These are phyloP conservation scores for Heterohyrax brucei DNA, from an alignment of 2,797 vertebrate genomes.

Conservation along the genomic window DNA sequence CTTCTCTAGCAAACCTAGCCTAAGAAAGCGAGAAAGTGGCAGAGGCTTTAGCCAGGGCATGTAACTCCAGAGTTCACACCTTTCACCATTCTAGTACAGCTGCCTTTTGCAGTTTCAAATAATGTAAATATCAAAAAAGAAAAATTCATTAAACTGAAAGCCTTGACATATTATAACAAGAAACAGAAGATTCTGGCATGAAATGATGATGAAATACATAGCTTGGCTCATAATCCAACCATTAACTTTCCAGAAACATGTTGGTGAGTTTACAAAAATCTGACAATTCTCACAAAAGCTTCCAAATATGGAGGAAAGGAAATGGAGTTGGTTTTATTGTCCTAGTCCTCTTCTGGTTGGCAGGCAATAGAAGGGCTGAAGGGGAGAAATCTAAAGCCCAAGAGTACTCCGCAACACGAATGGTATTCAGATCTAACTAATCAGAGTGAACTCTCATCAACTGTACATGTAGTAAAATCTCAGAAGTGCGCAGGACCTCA, in stretches of 20 bases:
- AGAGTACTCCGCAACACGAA: background rate
- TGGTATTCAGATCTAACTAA: background rate
- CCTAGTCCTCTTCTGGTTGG: conserved; percentile 31
- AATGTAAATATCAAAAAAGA: conserved; percentile 20
- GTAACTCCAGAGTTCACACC: background rate
- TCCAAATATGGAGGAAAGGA: conserved; percentile 71
- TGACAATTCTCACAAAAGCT: conserved; percentile 60
- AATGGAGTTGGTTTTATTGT: conserved; percentile 60
- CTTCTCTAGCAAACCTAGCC: no score
- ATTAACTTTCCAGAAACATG: conserved; percentile 60
- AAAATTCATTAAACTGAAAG: conserved; percentile 5
- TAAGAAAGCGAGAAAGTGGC: background rate
- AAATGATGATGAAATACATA: background rate
- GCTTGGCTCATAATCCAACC: conserved; percentile 45
- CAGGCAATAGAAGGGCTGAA: background rate
- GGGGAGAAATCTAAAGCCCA: background rate
- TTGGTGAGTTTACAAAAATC: conserved; percentile 62
- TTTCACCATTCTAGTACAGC: background rate
- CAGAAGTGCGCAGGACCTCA: background rate
- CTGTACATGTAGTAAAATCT: conserved; percentile 7
- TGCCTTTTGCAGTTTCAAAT: background rate
- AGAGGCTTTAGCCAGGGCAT: background rate
- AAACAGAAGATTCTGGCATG: conserved; percentile 42
- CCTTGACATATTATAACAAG: background rate
- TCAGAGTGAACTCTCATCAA: background rate